phyloP scores from a whole-genome alignment of 2,113 vertebrate species.

The Excalfactoria chinensis region DNA sequence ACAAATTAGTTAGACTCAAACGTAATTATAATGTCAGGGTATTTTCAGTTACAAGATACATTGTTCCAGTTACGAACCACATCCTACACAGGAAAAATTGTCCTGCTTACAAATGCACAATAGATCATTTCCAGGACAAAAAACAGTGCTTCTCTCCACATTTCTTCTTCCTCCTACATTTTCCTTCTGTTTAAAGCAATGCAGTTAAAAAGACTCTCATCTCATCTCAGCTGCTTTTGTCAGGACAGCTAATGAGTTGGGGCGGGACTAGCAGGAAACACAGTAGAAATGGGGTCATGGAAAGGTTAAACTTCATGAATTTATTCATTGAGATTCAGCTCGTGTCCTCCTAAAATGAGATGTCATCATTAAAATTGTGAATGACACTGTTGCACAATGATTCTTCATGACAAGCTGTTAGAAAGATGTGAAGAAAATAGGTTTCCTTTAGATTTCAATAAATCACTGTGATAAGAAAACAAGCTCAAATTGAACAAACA shows the following conservation, averaged over 20 bases:
- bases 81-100: conserved; percentile 15
- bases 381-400: conserved; percentile 36
- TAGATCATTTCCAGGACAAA: conserved; percentile 36
- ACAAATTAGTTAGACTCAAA: conserved; percentile 27
- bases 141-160: background rate
- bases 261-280: conserved; percentile 14
- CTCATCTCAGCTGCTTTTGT: conserved; percentile 44
- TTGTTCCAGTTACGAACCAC: background rate
- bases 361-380: conserved; percentile 73
- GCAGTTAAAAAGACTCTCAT: conserved; percentile 14
- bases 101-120: conserved; percentile 28
- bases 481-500: background rate
- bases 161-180: conserved; percentile 4
- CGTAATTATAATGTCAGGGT: conserved; percentile 31
- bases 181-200: conserved; percentile 52
- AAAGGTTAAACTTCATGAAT: conserved; percentile 73
- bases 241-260: conserved; percentile 65
- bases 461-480: background rate
- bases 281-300: conserved; percentile 56
- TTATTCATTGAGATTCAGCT: conserved; percentile 70
- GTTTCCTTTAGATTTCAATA: background rate
- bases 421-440: background rate
- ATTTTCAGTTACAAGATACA: background rate
- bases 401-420: background rate
- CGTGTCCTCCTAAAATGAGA: conserved; percentile 54